Conservation (phyloP, 2,888 invertebrate species). For the Spodoptera littoralis region DNA sequence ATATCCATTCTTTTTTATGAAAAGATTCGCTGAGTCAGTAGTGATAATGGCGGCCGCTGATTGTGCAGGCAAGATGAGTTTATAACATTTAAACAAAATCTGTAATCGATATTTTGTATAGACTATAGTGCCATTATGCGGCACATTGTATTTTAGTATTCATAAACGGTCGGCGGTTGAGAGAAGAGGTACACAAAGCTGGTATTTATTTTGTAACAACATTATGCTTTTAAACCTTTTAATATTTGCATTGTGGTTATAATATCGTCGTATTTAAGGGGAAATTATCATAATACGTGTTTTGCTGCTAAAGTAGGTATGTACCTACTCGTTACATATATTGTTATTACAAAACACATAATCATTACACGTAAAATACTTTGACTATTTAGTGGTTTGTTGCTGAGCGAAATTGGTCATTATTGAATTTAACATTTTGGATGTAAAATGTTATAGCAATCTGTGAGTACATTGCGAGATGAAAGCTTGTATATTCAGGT, state of each 20-base stretch:
- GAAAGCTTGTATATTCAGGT: conserved; percentile 6
- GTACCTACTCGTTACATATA: conserved; percentile 7
- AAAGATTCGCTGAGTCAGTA: conserved; percentile 36
- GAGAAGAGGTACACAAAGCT: conserved; percentile 29
- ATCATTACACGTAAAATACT: background rate
- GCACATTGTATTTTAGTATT: conserved; percentile 51
- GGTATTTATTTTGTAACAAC: conserved; percentile 41
- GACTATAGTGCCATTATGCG: conserved; percentile 41
- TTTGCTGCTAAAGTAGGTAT: conserved; percentile 5
- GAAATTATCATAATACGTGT: conserved; percentile 19
- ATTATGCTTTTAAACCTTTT: conserved; percentile 39
- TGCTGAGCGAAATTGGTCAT: background rate
- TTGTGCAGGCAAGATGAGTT: conserved; percentile 39
- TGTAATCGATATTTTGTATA: conserved; percentile 47
- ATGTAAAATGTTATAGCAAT: conserved; percentile 15
- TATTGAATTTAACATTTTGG: background rate
- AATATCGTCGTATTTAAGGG: conserved; percentile 22
- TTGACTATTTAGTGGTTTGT: conserved; percentile 6
- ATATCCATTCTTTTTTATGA: conserved; percentile 43
- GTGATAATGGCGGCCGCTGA: conserved; percentile 30
- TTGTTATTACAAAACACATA: conserved; percentile 23
- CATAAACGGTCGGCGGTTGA: conserved; percentile 39
- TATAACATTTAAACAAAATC: conserved; percentile 52
- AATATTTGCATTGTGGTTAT: conserved; percentile 36
- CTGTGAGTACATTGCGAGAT: conserved; percentile 12